Percentiles rank a stretch among this genome's conserved stretches.
Evolutionary conservation across 2,888 invertebrate species (phyloP).

Genomic region (Eristalis pertinax): DNA sequence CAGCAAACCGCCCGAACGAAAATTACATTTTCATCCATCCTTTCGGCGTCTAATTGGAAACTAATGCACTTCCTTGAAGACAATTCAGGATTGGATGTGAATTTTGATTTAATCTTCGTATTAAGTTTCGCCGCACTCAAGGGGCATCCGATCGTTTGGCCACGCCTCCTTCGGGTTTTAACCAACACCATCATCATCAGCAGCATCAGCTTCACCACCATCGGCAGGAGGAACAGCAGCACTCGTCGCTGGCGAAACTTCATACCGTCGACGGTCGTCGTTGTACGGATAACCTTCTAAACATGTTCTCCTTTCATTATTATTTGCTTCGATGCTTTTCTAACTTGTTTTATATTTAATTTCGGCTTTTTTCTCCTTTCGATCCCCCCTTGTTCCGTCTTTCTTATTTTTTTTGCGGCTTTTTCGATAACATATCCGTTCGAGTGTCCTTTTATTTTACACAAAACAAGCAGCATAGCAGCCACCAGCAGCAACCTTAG

Average conservation of each 20-base stretch:
- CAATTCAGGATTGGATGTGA: background rate
- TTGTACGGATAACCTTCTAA: conserved; percentile 26
- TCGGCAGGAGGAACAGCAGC: background rate
- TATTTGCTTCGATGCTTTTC: conserved; percentile 55
- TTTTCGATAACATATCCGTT: conserved; percentile 61
- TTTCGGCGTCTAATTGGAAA: background rate
- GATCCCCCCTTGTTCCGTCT: background rate
- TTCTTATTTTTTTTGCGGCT: conserved; percentile 16
- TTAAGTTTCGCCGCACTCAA: background rate
- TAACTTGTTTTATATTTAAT: conserved; percentile 51
- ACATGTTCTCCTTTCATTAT: conserved; percentile 58
- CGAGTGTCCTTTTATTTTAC: conserved; percentile 63
- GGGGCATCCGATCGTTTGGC: background rate
- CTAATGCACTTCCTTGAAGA: background rate
- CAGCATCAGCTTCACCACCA: background rate
- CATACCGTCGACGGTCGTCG: conserved; percentile 2
- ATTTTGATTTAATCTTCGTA: background rate
- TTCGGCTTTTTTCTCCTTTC: background rate
- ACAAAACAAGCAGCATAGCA: background rate
- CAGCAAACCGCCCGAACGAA: too few species aligned
- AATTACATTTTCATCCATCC: background rate
- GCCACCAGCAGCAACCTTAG: conserved; percentile 36
- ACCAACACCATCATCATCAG: background rate
- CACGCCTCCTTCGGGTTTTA: background rate
- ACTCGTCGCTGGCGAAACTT: conserved; percentile 40